Base-by-base conservation (phyloP, 1,140 invertebrate genomes). In the Dryas iulia region DNA sequence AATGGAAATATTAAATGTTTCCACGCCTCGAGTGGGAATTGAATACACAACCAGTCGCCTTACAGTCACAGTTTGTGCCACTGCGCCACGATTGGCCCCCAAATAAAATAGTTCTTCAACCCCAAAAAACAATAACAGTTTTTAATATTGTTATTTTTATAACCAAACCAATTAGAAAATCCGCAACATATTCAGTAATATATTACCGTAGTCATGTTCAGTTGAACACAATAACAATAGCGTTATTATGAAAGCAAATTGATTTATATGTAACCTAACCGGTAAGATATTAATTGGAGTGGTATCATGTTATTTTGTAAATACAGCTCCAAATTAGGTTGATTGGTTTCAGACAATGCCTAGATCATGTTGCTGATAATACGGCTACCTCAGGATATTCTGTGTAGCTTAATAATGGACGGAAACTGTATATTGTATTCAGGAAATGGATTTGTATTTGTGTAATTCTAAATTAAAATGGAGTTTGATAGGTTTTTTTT, bases 301-400 rank as follows among this genome's bases (percentile, higher is more conserved):
- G 35, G 35, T 21, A 47, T 21, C 7, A 7, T 8, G n/a, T 47
- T 47, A 47, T 62, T 62, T 52, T 53, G 61, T 64, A 52, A 63
- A 69, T 47, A 59, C 52, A 47, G 53, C 12, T 63, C 11, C 56
- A 54, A 69, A 69, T 69, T 69, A 69, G 35, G 21, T 21, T 58
- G 67, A 69, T 69, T 69, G 67, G 56, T 52, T 69, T 64, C 61
- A 69, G 56, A 59, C 66, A 69, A 69, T 59, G 61, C 21, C 60
- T 53, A 59, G 67, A 69, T 69, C 59, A 61, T 53, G 30, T 68
- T 68, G 26, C 59, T 23, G 33, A 67, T 60, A 60, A 47, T 35
- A 18, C n/a, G n/a, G 33, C 4, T 47, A 47, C 39, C 14, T 47
- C 18, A 47, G 39, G 7, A 1, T 47, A 47, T 4, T 47, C 39